These are phyloP conservation scores for Bellardia bayeri DNA, from an alignment of 2,888 invertebrate genomes.

Conservation along the genomic window DNA sequence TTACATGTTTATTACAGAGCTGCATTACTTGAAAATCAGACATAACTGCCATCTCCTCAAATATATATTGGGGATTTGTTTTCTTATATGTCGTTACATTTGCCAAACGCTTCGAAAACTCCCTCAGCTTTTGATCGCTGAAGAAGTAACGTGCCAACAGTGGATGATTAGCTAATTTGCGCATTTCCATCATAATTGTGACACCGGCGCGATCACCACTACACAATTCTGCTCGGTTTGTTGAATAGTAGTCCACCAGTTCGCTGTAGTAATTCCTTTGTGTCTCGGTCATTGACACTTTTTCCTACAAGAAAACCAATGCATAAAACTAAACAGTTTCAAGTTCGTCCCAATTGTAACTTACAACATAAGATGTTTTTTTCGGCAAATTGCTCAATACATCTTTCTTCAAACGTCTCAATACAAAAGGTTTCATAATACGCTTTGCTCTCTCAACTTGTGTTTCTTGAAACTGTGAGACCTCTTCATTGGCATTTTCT, in stretches of 20 bases:
- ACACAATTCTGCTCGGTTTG: slow-evolving; percentile 86
- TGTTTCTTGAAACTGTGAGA: slow-evolving; percentile 93
- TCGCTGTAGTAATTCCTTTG: slow-evolving; percentile 91
- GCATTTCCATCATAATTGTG: slow-evolving; percentile 95
- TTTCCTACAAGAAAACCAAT: slow-evolving; percentile 77
- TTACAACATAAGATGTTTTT: slow-evolving; percentile 90
- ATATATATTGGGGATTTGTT: slow-evolving; percentile 90
- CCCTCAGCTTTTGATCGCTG: slow-evolving; percentile 86
- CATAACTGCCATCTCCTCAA: slow-evolving; percentile 93
- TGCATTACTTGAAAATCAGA: slow-evolving; percentile 97
- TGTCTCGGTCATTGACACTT: slow-evolving; percentile 88
- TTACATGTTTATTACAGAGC: slow-evolving; percentile 88
- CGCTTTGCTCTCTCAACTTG: slow-evolving; percentile 96
- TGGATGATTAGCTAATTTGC: slow-evolving; percentile 97
- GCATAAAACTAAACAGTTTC: background rate
- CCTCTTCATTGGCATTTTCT: slow-evolving; percentile 86
- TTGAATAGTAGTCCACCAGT: slow-evolving; percentile 88
- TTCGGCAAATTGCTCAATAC: slow-evolving; percentile 93
- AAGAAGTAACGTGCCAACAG: slow-evolving; percentile 91
- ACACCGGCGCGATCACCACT: slow-evolving; percentile 88
- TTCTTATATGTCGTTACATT: slow-evolving; percentile 89
- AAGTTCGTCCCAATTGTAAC: slow-evolving; percentile 60
- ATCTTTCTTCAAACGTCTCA: slow-evolving; percentile 94
- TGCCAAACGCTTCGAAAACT: slow-evolving; percentile 90
- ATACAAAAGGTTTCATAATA: slow-evolving; percentile 97